These are phyloP conservation scores for Galerucella calmariensis DNA, from an alignment of 2,888 invertebrate genomes.

Conservation along the genomic window DNA sequence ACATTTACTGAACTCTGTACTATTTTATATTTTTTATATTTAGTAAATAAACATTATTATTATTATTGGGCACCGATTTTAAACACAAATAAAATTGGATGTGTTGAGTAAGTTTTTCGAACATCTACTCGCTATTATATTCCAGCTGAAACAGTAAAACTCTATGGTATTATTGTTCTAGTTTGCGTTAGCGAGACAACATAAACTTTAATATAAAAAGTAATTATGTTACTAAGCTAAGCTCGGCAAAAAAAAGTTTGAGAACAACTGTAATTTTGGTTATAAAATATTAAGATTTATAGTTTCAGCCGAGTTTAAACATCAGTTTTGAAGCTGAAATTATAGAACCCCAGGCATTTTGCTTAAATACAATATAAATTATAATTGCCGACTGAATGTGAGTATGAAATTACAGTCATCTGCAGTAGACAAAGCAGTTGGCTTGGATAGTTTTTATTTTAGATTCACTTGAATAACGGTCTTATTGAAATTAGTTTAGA, in stretches of 20 bases:
- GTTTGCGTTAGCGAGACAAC: constrained; percentile 4
- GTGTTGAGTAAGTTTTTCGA: constrained; percentile 8
- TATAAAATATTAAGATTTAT: constrained; percentile 2
- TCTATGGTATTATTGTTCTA: constrained; percentile 18
- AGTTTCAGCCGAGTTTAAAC: not conserved
- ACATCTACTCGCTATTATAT: constrained; percentile 7
- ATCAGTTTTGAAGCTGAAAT: not conserved
- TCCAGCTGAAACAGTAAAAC: constrained; percentile 16
- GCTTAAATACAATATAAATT: not conserved
- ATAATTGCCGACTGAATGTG: too few relatives aligned
- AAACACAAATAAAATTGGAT: constrained; percentile 20
- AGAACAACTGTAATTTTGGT: constrained; percentile 5
- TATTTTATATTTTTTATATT: too few relatives aligned
- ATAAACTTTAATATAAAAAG: constrained; percentile 20
- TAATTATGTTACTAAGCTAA: not conserved
- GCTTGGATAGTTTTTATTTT: too few relatives aligned
- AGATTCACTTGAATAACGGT: too few relatives aligned
- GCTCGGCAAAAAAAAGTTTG: constrained; percentile 9
- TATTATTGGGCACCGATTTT: constrained; percentile 32
- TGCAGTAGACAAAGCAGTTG: too few relatives aligned
- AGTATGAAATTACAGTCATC: too few relatives aligned
- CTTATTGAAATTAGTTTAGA: too few relatives aligned
- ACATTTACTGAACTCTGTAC: too few relatives aligned
- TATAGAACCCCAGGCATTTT: not conserved
- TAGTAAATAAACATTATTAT: too few relatives aligned